Evolutionary conservation across 1,140 invertebrate species (phyloP).

Genomic region (Zaprionus davidi): DNA sequence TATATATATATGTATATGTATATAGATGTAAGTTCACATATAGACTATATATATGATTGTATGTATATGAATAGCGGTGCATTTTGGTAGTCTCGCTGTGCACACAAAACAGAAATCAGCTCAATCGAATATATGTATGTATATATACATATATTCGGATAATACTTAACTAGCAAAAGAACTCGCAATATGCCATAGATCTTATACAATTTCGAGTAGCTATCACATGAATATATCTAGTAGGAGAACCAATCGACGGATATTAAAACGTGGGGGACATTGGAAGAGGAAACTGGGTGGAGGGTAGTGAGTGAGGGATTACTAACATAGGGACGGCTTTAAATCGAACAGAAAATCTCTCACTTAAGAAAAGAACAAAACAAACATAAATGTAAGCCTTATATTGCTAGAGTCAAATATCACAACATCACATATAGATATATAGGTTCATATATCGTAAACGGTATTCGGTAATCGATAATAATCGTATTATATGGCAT

Average conservation of each 20-base stretch:
- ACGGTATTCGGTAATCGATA: conserved; percentile 46
- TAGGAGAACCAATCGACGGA: conserved; percentile 35
- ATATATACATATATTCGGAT: conserved; percentile 5
- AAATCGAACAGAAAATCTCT: conserved; percentile 18
- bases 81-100: conserved; percentile 5
- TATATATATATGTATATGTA: neutral
- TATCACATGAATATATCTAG: conserved; percentile 44
- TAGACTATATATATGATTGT: neutral
- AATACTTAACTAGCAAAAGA: conserved; percentile 34
- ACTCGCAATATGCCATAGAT: conserved; percentile 24
- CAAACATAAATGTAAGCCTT: conserved; percentile 28
- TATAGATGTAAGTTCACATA: neutral
- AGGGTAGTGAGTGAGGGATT: neutral
- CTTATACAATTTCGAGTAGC: conserved; percentile 21
- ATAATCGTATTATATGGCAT: conserved; percentile 28
- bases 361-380: neutral
- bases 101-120: conserved; percentile 16
- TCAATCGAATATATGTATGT: conserved; percentile 8
- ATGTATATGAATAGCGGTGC: conserved; percentile 26
- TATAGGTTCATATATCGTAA: conserved; percentile 43
- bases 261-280: neutral
- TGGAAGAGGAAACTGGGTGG: neutral
- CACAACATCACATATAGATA: conserved; percentile 56
- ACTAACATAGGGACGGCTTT: conserved; percentile 24
- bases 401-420: conserved; percentile 54